Evolutionary conservation across 2,113 vertebrate species (phyloP).

Genomic region (Tupaia tana): DNA sequence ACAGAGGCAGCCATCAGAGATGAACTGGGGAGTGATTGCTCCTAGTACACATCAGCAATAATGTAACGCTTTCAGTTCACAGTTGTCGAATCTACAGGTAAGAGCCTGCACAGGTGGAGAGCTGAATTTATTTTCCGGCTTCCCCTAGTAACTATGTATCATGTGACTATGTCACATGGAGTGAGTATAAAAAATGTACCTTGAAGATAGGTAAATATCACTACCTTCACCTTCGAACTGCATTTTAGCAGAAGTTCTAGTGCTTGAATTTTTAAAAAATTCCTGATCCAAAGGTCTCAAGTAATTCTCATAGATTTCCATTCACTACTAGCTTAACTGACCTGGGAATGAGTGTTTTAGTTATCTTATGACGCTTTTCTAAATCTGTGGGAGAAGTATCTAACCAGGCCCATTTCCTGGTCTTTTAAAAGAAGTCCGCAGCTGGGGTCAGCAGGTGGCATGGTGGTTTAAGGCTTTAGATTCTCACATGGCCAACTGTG

Average conservation of each 20-base stretch:
- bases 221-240: background rate
- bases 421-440: background rate
- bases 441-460: too few relatives aligned
- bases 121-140: background rate
- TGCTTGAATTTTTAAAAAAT: background rate
- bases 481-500: too few relatives aligned
- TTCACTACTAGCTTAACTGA: background rate
- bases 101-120: too few relatives aligned
- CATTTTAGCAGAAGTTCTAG: background rate
- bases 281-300: background rate
- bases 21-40: too few relatives aligned
- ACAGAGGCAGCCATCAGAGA: too few relatives aligned
- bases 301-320: background rate
- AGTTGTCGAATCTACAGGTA: too few relatives aligned
- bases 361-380: background rate
- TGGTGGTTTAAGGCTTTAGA: too few relatives aligned
- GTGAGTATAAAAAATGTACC: background rate
- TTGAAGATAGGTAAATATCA: too few relatives aligned
- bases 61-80: too few relatives aligned
- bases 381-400: background rate
- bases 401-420: background rate
- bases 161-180: too few relatives aligned
- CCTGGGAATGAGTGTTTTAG: background rate
- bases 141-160: background rate
- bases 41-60: too few relatives aligned